phyloP scores from a whole-genome alignment of 2,888 invertebrate species.

The Hirudinaria manillensis region DNA sequence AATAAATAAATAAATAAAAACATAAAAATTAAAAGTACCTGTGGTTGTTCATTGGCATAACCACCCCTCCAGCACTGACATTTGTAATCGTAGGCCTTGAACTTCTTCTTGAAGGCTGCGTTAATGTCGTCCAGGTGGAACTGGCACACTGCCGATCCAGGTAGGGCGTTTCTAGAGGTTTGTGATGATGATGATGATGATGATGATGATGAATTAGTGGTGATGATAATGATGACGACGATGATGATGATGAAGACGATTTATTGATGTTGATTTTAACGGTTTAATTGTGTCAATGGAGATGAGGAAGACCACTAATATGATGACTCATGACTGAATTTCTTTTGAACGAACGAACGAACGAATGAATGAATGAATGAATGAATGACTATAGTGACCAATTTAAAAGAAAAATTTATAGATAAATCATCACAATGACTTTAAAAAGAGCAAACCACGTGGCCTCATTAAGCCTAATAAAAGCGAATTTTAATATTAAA shows the following conservation, averaged over 20 bases:
- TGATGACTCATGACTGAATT: too few relatives aligned
- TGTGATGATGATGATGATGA: conserved; percentile 13
- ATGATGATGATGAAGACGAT: conserved; percentile 23
- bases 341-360: conserved; percentile 3
- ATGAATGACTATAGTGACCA: neutral
- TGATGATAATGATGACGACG: conserved; percentile 13
- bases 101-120: neutral
- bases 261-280: neutral
- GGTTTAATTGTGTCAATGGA: neutral
- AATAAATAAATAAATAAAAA: too few relatives aligned
- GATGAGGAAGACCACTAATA: neutral
- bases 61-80: too few relatives aligned
- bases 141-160: conserved; percentile 24
- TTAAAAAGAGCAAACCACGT: too few relatives aligned
- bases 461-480: too few relatives aligned
- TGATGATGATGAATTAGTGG: conserved; percentile 15
- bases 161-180: neutral
- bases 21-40: too few relatives aligned
- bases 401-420: neutral
- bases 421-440: too few relatives aligned
- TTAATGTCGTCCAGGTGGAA: conserved; percentile 10
- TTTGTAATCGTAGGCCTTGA: neutral
- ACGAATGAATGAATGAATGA: too few relatives aligned
- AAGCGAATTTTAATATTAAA: too few relatives aligned
- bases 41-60: too few relatives aligned